Percentiles rank a stretch among this genome's conserved stretches.
Conservation (phyloP, 1,140 invertebrate species). For the Parapsyche elsis region DNA sequence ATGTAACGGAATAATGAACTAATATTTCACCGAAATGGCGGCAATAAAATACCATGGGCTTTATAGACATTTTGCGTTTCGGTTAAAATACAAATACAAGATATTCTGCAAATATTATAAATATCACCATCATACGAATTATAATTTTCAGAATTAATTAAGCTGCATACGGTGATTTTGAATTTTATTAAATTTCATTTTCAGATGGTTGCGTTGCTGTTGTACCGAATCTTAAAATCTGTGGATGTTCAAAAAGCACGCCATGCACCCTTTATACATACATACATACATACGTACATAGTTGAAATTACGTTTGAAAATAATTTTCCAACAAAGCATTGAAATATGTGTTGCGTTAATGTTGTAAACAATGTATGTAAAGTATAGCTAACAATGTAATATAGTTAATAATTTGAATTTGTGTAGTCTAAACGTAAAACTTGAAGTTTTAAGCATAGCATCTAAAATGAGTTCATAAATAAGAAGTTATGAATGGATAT, state of each 20-base stretch:
- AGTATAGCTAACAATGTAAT: background rate
- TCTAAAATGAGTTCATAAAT: too few species aligned
- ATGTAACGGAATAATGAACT: constrained; percentile 34
- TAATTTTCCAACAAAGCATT: background rate
- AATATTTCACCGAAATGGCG: constrained; percentile 37
- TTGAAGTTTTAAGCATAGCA: too few species aligned
- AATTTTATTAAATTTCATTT: too few species aligned
- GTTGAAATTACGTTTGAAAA: background rate
- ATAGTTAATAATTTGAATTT: background rate
- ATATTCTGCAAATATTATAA: background rate
- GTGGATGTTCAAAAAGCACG: background rate
- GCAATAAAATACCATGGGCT: constrained; percentile 36
- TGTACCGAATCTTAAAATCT: background rate
- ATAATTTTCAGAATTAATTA: background rate
- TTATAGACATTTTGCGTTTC: background rate
- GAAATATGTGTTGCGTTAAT: background rate
- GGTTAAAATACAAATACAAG: too few species aligned
- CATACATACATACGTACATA: background rate
- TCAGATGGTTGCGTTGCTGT: too few species aligned
- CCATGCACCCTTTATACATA: background rate
- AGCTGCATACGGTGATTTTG: background rate
- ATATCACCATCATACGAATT: background rate
- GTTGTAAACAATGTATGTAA: background rate
- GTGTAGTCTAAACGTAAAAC: background rate
- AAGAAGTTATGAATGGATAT: too few species aligned